phyloP scores from a whole-genome alignment of 2,888 invertebrate genomes.

The Drosophila prolongata region DNA sequence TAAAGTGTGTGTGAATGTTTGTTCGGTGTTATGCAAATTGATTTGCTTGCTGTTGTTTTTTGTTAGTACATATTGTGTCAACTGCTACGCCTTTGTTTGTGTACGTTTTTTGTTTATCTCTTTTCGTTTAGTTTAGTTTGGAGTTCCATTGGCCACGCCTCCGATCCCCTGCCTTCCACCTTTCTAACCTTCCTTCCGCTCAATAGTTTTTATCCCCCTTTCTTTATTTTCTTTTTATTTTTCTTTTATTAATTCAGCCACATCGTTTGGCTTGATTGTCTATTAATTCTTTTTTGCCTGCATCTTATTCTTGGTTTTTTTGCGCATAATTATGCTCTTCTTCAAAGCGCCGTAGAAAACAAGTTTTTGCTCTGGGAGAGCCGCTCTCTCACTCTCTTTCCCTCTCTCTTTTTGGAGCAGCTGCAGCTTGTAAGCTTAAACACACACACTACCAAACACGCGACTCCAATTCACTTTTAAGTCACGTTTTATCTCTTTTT shows the following conservation, averaged over 20 bases:
- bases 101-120: constrained; percentile 36
- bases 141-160: constrained; percentile 32
- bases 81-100: constrained; percentile 40
- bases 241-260: constrained; percentile 50
- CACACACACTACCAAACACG: constrained; percentile 29
- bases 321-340: constrained; percentile 63
- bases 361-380: constrained; percentile 58
- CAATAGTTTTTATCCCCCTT: constrained; percentile 9
- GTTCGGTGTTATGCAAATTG: constrained; percentile 76
- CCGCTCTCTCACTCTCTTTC: constrained; percentile 25
- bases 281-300: constrained; percentile 66
- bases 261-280: constrained; percentile 67
- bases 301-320: constrained; percentile 43
- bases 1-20: constrained; percentile 34
- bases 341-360: constrained; percentile 78
- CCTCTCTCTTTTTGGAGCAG: constrained; percentile 49
- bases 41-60: constrained; percentile 67
- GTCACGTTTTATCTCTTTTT: constrained; percentile 78
- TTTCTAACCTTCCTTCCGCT: constrained; percentile 61
- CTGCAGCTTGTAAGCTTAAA: constrained; percentile 66
- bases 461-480: constrained; percentile 75
- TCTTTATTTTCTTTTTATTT: constrained; percentile 20
- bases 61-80: constrained; percentile 44
- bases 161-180: constrained; percentile 17
- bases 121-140: constrained; percentile 30